A percentile compares a stretch with the other conserved stretches of the same genome.
Evolutionary conservation across 2,888 invertebrate species (phyloP).

Genomic region (Caenorhabditis angaria): DNA sequence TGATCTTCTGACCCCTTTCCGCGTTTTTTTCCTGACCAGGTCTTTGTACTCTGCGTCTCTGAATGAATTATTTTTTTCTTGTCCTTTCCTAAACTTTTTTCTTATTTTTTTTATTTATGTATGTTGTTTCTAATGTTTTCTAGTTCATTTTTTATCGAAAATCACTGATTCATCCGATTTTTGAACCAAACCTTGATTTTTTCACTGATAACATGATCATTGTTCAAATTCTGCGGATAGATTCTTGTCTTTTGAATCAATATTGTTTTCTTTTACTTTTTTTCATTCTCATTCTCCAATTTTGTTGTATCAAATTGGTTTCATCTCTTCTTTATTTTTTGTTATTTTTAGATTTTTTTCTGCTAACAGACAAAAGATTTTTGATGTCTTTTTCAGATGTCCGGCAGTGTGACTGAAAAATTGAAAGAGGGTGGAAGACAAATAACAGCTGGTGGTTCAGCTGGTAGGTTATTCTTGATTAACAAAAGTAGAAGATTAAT

Average conservation of each 20-base stretch:
- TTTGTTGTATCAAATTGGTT: slow-evolving; percentile 4
- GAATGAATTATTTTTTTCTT: background rate
- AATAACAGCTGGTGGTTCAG: slow-evolving; percentile 87
- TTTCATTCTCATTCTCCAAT: background rate
- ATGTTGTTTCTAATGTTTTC: background rate
- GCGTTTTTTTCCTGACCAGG: background rate
- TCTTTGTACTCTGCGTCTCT: slow-evolving; percentile 4
- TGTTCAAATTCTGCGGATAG: background rate
- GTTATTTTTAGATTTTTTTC: background rate
- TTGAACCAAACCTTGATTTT: no score
- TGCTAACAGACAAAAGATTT: no score
- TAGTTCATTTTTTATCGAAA: background rate
- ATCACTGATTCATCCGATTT: no score
- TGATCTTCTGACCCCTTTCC: background rate
- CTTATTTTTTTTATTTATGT: background rate
- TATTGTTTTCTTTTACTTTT: slow-evolving; percentile 5
- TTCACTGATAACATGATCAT: background rate
- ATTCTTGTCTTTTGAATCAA: background rate
- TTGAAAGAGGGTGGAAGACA: slow-evolving; percentile 80
- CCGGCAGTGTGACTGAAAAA: slow-evolving; percentile 29
- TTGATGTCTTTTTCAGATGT: slow-evolving; percentile 27
- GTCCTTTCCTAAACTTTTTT: background rate
- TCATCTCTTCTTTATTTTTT: slow-evolving; percentile 1
- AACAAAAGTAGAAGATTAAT: background rate
- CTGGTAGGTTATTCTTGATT: slow-evolving; percentile 76